Conservation (phyloP, 2,113 vertebrate species). For the Callaeas wilsoni region DNA sequence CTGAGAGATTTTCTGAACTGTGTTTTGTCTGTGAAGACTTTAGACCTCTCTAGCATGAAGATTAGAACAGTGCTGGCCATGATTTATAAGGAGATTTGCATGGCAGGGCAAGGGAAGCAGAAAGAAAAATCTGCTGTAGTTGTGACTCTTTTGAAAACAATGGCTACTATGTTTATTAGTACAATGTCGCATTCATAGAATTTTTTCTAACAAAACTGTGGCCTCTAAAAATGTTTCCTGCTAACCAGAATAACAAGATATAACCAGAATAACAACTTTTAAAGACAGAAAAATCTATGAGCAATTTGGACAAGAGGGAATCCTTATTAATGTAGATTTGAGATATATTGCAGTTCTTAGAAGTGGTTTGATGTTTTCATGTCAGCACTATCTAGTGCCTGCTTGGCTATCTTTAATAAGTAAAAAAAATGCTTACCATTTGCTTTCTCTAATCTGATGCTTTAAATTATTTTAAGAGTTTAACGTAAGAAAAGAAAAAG, state of each 20-base stretch:
- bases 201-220: not conserved
- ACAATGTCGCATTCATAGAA: not conserved
- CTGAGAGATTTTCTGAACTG: not conserved
- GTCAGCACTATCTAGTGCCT: not conserved
- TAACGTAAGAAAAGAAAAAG: not conserved
- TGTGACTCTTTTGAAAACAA: not conserved
- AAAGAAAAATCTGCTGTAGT: not conserved
- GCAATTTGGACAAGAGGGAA: not conserved
- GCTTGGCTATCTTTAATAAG: not conserved
- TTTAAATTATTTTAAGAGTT: not conserved
- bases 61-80: not conserved
- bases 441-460: not conserved
- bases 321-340: not conserved
- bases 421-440: not conserved
- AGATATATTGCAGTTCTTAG: not conserved
- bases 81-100: conserved; percentile 10
- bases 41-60: not conserved
- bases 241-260: not conserved
- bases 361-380: not conserved
- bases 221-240: not conserved
- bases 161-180: not conserved
- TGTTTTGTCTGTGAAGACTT: not conserved
- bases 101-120: not conserved
- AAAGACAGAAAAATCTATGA: not conserved
- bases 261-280: not conserved